Evolutionary conservation across 2,888 invertebrate species (phyloP).

Genomic region (Galerucella pusilla): DNA sequence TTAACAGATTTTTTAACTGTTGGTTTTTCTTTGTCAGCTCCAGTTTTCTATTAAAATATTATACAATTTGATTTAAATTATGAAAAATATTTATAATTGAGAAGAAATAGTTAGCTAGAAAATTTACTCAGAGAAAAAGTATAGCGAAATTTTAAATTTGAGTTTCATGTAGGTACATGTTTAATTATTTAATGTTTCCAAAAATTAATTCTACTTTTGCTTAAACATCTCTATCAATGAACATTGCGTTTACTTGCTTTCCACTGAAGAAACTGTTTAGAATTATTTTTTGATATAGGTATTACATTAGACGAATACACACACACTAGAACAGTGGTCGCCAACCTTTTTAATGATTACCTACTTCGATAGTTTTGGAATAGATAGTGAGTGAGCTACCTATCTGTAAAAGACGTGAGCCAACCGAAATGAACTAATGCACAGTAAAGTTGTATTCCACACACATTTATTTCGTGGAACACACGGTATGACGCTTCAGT

Average conservation of each 20-base stretch:
- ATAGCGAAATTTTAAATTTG: not conserved
- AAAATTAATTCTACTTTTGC: not conserved
- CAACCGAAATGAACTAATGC: too few species aligned
- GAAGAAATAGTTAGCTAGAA: not conserved
- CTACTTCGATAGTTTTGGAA: too few species aligned
- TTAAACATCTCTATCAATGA: not conserved
- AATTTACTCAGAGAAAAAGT: not conserved
- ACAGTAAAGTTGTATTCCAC: too few species aligned
- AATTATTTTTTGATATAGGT: not conserved
- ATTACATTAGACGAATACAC: not conserved
- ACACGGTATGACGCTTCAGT: too few species aligned
- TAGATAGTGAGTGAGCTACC: too few species aligned
- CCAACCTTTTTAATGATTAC: too few species aligned
- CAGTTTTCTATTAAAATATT: slow-evolving; percentile 54
- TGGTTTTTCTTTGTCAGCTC: slow-evolving; percentile 52
- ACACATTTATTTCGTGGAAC: too few species aligned
- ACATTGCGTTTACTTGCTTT: not conserved
- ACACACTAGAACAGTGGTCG: too few species aligned
- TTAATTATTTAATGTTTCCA: not conserved
- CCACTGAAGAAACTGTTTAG: not conserved
- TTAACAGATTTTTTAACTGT: slow-evolving; percentile 51
- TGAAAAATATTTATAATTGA: slow-evolving; percentile 30
- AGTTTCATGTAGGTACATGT: too few species aligned
- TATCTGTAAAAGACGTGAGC: too few species aligned
- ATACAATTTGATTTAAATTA: slow-evolving; percentile 16